Evolutionary conservation across 1,140 invertebrate species (phyloP).

Genomic region (Saccostrea glomerata): DNA sequence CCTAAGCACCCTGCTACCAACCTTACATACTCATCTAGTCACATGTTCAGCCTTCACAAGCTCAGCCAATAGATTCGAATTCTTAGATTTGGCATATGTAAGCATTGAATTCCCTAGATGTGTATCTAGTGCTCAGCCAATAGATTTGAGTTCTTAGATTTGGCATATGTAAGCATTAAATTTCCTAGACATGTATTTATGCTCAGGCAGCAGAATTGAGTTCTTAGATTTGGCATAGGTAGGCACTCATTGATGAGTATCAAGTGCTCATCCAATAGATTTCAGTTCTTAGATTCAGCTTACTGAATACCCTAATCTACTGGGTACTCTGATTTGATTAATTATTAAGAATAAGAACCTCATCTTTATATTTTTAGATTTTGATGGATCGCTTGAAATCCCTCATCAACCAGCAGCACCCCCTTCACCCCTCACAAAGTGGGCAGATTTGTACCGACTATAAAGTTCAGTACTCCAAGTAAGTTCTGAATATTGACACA

Average conservation of each 20-base stretch:
- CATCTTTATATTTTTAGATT: conserved; percentile 59
- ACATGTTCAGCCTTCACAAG: conserved; percentile 73
- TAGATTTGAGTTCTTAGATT: no score
- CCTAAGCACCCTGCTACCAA: conserved; percentile 72
- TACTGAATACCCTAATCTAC: no score
- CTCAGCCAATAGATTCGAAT: conserved; percentile 75
- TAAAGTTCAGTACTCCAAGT: conserved; percentile 74
- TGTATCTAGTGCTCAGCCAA: no score
- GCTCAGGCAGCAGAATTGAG: no score
- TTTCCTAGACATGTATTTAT: no score
- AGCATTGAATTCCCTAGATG: conserved; percentile 56
- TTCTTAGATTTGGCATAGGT: no score
- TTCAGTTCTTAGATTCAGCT: no score
- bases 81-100: conserved; percentile 74
- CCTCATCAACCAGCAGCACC: conserved; percentile 72
- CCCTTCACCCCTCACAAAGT: conserved; percentile 71
- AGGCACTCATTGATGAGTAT: no score
- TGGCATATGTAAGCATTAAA: conserved; percentile 70
- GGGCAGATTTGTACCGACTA: conserved; percentile 74
- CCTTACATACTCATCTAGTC: conserved; percentile 74
- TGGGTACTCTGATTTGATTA: no score
- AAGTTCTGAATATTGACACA: conserved; percentile 42
- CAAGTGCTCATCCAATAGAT: no score
- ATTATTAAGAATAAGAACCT: no score
- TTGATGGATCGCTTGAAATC: conserved; percentile 73